phyloP scores from a whole-genome alignment of 1,140 invertebrate genomes.

The Cylas formicarius region DNA sequence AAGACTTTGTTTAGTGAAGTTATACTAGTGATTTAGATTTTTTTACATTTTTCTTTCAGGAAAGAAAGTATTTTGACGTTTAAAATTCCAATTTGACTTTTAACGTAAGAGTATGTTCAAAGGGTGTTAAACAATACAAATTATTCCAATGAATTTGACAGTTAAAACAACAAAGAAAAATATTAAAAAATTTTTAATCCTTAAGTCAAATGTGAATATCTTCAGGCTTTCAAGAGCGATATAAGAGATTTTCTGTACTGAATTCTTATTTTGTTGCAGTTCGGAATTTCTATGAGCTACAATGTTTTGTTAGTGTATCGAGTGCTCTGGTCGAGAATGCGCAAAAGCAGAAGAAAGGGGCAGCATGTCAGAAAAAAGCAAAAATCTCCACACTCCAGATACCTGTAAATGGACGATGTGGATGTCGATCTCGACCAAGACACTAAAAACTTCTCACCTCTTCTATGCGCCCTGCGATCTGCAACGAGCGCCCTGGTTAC shows the following conservation, averaged over 20 bases:
- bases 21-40: no score
- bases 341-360: conserved; percentile 3
- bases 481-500: conserved; percentile 48
- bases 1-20: no score
- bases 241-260: conserved; percentile 4
- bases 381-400: conserved; percentile 26
- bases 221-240: background rate
- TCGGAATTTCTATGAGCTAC: conserved; percentile 2
- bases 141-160: no score
- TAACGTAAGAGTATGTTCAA: no score
- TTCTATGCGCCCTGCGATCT: conserved; percentile 42
- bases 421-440: conserved; percentile 59
- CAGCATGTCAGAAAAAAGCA: conserved; percentile 11
- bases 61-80: no score
- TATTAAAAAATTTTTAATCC: no score
- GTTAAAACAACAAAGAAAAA: no score
- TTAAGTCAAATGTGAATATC: no score
- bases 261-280: background rate
- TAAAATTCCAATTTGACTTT: no score
- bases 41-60: no score
- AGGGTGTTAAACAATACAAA: no score
- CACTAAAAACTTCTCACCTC: conserved; percentile 56
- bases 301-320: background rate
- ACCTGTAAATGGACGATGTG: conserved; percentile 58
- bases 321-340: conserved; percentile 4